Percentiles rank a stretch among this genome's conserved stretches.
These are phyloP conservation scores for Petrocephalus zakoni DNA, from an alignment of 2,113 vertebrate species.

Conservation along the genomic window DNA sequence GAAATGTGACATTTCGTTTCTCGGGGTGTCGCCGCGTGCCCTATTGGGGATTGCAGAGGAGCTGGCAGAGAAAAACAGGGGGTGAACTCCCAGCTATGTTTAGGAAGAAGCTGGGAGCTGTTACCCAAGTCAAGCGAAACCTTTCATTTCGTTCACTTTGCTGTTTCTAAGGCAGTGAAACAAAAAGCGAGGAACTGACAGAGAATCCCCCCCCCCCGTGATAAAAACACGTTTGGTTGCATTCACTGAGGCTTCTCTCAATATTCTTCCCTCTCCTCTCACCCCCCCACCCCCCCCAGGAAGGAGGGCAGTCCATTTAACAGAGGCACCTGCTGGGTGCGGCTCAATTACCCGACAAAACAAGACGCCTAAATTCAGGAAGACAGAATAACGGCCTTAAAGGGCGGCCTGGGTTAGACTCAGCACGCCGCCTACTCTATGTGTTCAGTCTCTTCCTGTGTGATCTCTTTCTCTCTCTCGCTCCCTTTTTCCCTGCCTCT, in stretches of 20 bases:
- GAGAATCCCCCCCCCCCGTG: not conserved
- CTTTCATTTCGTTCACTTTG: not conserved
- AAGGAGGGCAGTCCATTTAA: not conserved
- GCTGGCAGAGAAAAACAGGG: not conserved
- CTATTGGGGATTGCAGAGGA: not conserved
- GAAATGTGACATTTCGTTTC: not conserved
- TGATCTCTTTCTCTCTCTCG: not conserved
- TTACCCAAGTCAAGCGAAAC: not conserved
- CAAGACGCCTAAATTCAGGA: not conserved
- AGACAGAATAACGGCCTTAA: not conserved
- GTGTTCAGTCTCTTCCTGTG: not conserved
- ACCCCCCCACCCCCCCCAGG: not conserved
- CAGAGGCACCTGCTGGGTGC: not conserved
- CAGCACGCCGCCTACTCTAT: not conserved
- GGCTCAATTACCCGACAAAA: not conserved
- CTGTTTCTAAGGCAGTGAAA: not conserved
- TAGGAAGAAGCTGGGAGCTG: not conserved
- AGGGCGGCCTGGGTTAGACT: not conserved
- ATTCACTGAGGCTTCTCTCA: not conserved
- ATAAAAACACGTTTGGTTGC: not conserved
- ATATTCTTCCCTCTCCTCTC: conserved; percentile 38
- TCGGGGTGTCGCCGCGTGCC: not conserved
- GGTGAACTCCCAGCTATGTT: not conserved
- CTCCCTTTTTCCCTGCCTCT: not conserved
- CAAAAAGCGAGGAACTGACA: not conserved